These are phyloP conservation scores for Prionailurus bengalensis DNA, from an alignment of 2,113 vertebrate genomes.

Conservation along the genomic window DNA sequence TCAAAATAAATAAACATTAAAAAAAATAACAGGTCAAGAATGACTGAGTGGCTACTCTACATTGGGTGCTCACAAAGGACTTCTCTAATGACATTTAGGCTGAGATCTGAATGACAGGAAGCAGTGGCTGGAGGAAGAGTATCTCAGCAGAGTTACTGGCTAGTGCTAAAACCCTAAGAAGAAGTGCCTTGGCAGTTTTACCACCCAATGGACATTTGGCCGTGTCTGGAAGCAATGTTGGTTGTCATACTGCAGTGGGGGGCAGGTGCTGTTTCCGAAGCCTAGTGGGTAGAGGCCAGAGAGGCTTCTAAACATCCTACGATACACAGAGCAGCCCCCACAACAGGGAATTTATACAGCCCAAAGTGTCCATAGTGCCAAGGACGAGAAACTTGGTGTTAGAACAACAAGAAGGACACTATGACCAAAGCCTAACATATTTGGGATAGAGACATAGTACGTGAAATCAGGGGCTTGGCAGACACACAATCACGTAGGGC, in stretches of 20 bases:
- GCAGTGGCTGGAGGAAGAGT: not conserved
- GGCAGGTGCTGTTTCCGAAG: not conserved
- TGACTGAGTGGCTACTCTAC: not conserved
- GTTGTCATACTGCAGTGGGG: not conserved
- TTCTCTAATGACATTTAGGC: not conserved
- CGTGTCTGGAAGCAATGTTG: not conserved
- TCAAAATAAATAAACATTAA: no score
- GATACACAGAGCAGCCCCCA: not conserved
- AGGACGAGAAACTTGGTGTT: not conserved
- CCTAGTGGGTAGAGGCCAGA: not conserved
- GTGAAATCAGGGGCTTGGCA: not conserved
- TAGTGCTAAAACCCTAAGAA: not conserved
- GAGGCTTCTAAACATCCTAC: no score
- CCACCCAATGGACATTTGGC: not conserved
- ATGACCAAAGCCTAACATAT: not conserved
- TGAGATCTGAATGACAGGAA: not conserved
- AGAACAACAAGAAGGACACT: not conserved
- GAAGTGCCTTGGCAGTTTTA: not conserved
- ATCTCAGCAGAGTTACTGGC: not conserved
- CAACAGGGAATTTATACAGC: not conserved
- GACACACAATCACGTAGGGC: fast-evolving
- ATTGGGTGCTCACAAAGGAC: not conserved
- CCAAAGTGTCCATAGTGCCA: fast-evolving
- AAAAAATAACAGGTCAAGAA: not conserved
- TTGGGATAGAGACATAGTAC: fast-evolving